Conservation (phyloP, 2,797 vertebrate genomes). For the Rachycentron canadum region DNA sequence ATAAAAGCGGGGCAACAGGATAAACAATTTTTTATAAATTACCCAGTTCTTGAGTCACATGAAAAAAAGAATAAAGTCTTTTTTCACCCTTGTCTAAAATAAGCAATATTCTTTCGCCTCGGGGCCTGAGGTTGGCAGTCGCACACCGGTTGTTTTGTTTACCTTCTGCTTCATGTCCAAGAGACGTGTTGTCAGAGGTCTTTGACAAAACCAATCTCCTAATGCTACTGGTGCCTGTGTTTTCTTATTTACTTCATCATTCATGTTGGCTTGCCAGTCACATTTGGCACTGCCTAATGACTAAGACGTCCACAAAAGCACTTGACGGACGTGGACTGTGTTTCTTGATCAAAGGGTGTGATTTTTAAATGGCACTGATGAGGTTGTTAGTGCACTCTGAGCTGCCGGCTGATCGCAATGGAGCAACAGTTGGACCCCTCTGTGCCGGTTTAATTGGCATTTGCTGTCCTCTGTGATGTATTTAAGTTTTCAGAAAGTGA, state of each 20-base stretch:
- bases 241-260: slow-evolving; percentile 40
- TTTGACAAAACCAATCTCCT: slow-evolving; percentile 70
- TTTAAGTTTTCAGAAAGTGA: slow-evolving; percentile 10
- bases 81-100: slow-evolving; percentile 31
- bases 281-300: slow-evolving; percentile 65
- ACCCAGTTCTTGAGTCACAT: slow-evolving; percentile 50
- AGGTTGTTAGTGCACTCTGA: slow-evolving; percentile 55
- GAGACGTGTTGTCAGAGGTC: slow-evolving; percentile 69
- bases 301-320: slow-evolving; percentile 56
- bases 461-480: slow-evolving; percentile 5
- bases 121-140: slow-evolving; percentile 65
- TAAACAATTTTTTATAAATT: slow-evolving; percentile 41
- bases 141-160: slow-evolving; percentile 75
- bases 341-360: slow-evolving; percentile 48
- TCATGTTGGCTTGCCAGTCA: slow-evolving; percentile 64
- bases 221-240: slow-evolving; percentile 58
- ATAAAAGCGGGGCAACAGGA: slow-evolving; percentile 39
- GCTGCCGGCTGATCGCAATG: slow-evolving; percentile 14
- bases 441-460: neutral
- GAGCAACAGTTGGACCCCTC: slow-evolving; percentile 4
- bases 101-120: slow-evolving; percentile 46
- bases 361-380: slow-evolving; percentile 65
- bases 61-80: slow-evolving; percentile 18
- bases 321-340: slow-evolving; percentile 68
- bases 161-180: slow-evolving; percentile 75